phyloP scores from a whole-genome alignment of 2,888 invertebrate species.

The Gymnosoma rotundatum region DNA sequence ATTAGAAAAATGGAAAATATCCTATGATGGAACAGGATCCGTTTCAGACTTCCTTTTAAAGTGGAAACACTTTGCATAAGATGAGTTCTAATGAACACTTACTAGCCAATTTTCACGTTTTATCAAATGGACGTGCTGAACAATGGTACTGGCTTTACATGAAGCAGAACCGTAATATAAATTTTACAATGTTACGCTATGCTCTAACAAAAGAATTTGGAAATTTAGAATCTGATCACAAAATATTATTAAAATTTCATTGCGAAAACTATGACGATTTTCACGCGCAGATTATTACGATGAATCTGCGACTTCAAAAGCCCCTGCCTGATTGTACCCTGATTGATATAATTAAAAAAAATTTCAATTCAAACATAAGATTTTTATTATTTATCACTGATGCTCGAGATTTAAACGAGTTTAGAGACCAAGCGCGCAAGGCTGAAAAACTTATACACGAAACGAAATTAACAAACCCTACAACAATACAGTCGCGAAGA shows the following conservation, averaged over 20 bases:
- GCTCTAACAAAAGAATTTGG: conserved; percentile 16
- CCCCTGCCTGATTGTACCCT: neutral
- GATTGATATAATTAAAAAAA: conserved; percentile 10
- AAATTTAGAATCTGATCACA: conserved; percentile 9
- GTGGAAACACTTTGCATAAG: neutral
- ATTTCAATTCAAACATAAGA: neutral
- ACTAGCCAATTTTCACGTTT: neutral
- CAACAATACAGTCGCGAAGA: too few relatives aligned
- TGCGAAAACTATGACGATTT: conserved; percentile 23
- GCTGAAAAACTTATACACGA: neutral
- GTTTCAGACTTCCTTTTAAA: conserved; percentile 18
- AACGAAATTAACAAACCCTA: too few relatives aligned
- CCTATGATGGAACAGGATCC: neutral
- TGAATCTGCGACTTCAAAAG: neutral
- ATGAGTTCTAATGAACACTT: neutral
- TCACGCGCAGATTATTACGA: neutral
- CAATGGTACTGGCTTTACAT: conserved; percentile 2
- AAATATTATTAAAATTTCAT: conserved; percentile 26
- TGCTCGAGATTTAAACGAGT: neutral
- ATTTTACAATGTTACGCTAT: neutral
- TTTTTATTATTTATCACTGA: conserved; percentile 14
- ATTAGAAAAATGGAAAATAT: conserved; percentile 12
- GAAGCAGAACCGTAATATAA: neutral
- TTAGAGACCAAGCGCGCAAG: conserved; percentile 16
- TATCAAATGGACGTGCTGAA: neutral